Evolutionary conservation across 2,888 invertebrate genomes (phyloP).

Genomic region (Muschampia plurimacula): DNA sequence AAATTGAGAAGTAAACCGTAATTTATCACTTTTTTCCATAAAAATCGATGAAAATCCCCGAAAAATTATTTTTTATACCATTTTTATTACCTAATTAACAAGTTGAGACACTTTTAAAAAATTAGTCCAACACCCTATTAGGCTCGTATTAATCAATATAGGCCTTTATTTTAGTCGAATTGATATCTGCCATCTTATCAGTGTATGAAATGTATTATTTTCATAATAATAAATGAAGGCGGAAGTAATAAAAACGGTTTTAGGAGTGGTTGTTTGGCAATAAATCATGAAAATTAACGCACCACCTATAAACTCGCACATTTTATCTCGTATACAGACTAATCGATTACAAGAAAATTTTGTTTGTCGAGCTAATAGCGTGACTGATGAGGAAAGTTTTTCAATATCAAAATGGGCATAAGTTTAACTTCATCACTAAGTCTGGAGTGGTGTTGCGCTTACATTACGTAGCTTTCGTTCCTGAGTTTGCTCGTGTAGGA

Average conservation of each 20-base stretch:
- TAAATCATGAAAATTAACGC: neutral
- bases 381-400: conserved; percentile 52
- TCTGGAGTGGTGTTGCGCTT: conserved; percentile 3
- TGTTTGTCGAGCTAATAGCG: conserved; percentile 52
- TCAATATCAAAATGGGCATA: conserved; percentile 41
- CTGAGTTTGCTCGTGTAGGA: neutral
- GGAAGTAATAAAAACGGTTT: neutral
- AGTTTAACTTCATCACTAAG: conserved; percentile 20
- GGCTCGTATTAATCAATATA: no score
- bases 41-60: no score
- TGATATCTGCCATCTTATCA: neutral
- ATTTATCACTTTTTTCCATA: no score
- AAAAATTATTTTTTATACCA: no score
- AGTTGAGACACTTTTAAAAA: no score
- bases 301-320: conserved; percentile 1
- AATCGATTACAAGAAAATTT: conserved; percentile 24
- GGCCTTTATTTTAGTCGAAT: neutral
- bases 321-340: conserved; percentile 20
- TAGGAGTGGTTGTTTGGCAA: neutral
- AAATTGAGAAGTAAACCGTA: no score
- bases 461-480: neutral
- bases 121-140: no score
- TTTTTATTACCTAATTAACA: no score
- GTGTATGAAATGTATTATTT: neutral
- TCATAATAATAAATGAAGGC: neutral